Base-by-base conservation (phyloP, 1,140 invertebrate species). In the Drosophila orosa region DNA sequence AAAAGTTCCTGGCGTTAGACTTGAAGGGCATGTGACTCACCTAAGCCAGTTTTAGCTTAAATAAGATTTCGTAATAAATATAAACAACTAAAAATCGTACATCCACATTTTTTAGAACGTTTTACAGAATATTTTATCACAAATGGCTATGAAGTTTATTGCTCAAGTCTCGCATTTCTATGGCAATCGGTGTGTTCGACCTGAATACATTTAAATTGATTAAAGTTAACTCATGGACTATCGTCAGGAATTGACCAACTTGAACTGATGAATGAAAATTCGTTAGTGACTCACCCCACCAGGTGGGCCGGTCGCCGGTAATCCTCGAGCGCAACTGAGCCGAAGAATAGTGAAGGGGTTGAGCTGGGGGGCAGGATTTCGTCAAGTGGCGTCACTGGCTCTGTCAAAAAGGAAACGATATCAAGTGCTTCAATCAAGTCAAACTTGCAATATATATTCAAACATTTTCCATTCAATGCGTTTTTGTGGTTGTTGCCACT, bases 391-490 rank as follows among this genome's bases (percentile, higher is more conserved):
- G 35, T 67, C 73, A 40, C 42, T 42, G 61, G 73, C 54, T 66
- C 62, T 61, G 74, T 60, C 73, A 71, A 83, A 84, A 87, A 86
- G 83, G 82, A 86, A 86, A 78, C 82, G 82, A 75, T 82, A 76
- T 82, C 82, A 87, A 87, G 83, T 89, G 83, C 84, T 63, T 89
- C 83, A 87, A 89, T 87, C 83, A 87, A 77, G 84, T 77, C 67
- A 87, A 89, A 89, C 84, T 89, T 87, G 83, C 83, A 83, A 87
- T 87, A 87, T 87, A 87, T 89, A 87, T 86, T 89, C 84, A 87
- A 87, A 87, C 83, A 87, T 87, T 87, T 89, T 87, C 83, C 76
- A 89, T 87, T 87, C 84, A 87, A 83, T 87, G 83, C 84, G 86
- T 89, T 89, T 80, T 66, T 87, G 83, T 80, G 83, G 83, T 89